phyloP scores from a whole-genome alignment of 2,888 invertebrate species.

The Trissonchulus latispiculum region DNA sequence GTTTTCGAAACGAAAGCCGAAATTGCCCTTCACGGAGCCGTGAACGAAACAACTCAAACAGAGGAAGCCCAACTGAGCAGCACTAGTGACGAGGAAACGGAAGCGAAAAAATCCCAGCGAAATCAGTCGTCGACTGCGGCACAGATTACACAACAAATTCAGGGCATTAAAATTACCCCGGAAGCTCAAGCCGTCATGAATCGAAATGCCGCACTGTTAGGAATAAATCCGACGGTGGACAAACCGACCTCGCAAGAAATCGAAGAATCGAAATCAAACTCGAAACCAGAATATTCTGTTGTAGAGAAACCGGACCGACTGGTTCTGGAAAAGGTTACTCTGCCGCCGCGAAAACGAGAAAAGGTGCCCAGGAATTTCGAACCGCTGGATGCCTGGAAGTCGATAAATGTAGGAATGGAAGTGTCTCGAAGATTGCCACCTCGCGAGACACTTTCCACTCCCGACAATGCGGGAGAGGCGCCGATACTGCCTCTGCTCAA shows the following conservation, averaged over 20 bases:
- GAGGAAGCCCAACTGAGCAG: neutral
- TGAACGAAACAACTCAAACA: too few relatives aligned
- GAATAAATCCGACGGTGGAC: neutral
- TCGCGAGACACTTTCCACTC: neutral
- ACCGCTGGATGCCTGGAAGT: slow-evolving; percentile 17
- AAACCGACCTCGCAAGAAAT: neutral
- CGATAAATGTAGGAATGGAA: slow-evolving; percentile 4
- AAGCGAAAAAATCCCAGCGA: neutral
- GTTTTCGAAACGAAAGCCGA: slow-evolving; percentile 17
- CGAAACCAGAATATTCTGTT: too few relatives aligned
- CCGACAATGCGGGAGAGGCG: slow-evolving; percentile 13
- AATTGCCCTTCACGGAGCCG: neutral
- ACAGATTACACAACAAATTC: too few relatives aligned
- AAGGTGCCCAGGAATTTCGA: slow-evolving; percentile 14
- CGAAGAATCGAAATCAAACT: neutral
- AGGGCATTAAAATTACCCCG: slow-evolving; percentile 3
- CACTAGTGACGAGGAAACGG: too few relatives aligned
- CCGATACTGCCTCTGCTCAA: neutral
- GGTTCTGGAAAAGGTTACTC: neutral
- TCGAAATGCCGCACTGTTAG: slow-evolving; percentile 10
- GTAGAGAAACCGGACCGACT: neutral
- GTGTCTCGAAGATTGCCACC: neutral
- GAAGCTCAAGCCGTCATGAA: slow-evolving; percentile 14
- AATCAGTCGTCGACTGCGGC: too few relatives aligned
- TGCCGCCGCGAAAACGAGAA: neutral